Evolutionary conservation across 2,797 vertebrate species (phyloP).

Genomic region (Trachurus trachurus): DNA sequence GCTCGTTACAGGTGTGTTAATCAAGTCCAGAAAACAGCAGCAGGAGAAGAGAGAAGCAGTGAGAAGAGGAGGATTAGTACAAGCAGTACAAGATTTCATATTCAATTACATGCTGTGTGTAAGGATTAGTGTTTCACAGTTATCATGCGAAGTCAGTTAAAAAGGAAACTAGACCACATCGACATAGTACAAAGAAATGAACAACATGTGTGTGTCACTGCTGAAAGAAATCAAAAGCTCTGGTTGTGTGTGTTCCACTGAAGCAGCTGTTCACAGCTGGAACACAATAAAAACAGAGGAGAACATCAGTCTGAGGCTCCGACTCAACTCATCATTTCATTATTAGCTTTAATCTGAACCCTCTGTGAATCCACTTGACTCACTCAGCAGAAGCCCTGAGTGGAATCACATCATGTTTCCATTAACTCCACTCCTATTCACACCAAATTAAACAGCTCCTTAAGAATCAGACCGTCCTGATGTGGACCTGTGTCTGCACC

Average conservation of each 20-base stretch:
- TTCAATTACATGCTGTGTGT: background rate
- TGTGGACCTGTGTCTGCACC: no score
- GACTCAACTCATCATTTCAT: background rate
- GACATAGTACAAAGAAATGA: background rate
- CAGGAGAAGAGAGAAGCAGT: constrained; percentile 10
- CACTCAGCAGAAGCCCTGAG: no score
- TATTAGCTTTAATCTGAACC: background rate
- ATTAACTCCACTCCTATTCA: no score
- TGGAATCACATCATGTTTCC: no score
- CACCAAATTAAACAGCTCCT: no score
- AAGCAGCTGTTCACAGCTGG: background rate
- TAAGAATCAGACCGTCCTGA: no score
- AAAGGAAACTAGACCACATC: background rate
- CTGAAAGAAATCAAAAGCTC: background rate
- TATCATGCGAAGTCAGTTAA: background rate
- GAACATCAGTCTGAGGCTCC: background rate
- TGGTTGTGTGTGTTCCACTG: background rate
- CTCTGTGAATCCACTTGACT: background rate
- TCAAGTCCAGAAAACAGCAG: constrained; percentile 5
- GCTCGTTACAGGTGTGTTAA: constrained; percentile 21
- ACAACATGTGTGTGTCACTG: background rate
- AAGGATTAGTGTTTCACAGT: background rate
- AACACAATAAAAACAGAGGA: background rate
- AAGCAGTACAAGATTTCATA: background rate
- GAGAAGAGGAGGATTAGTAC: constrained; percentile 21